Evolutionary conservation across 2,113 vertebrate genomes (phyloP), one percentile per base, ranked within the genome.

Genomic region (Poecilia latipinna): DNA sequence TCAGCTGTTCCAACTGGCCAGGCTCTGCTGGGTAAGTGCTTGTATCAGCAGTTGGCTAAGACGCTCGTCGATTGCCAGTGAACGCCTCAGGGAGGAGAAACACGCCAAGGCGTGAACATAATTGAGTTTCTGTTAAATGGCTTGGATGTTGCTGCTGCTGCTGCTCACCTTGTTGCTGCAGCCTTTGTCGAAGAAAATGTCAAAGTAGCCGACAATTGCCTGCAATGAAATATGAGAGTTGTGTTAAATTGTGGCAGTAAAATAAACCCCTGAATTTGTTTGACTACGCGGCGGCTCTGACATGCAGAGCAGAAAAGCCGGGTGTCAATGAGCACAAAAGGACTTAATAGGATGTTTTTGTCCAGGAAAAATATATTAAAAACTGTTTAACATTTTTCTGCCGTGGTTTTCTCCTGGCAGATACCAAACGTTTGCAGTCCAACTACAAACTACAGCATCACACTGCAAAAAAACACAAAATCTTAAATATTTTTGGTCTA

Each of bases 191-290:
- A 98, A 98, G 93, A 94, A 95, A 90, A 98, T 92, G 94, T 99
- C 97, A 90, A 99, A 98, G 93, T 97, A 98, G 85, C 97, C 97
- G 88, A 96, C 96, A 88, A 99, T 62, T 81, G 97, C 98, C 98
- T 99, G 86, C 84, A 93, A 93, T 86, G 87, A 91, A 93, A 93
- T 90, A 91, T 84, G 86, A 93, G 83, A 69, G 42, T 60, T 26
- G 70, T 78, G 90, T 93, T 92, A 91, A 88, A 91, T 88, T 80
- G 86, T 90, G 89, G 86, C 88, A 93, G 85, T 72, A 91, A 75
- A 83, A 85, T 86, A 92, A 92, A 92, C 77, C 77, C 72, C 84
- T 68, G 74, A 65, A 82, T 86, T 60, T 91, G 91, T 92, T 92
- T 88, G 82, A 82, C 77, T 84, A 79, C 51, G 8, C 80, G 42